Percentiles rank a stretch among this genome's conserved stretches.
These are phyloP conservation scores for Taenaris catops DNA, from an alignment of 2,888 invertebrate genomes.

Conservation along the genomic window DNA sequence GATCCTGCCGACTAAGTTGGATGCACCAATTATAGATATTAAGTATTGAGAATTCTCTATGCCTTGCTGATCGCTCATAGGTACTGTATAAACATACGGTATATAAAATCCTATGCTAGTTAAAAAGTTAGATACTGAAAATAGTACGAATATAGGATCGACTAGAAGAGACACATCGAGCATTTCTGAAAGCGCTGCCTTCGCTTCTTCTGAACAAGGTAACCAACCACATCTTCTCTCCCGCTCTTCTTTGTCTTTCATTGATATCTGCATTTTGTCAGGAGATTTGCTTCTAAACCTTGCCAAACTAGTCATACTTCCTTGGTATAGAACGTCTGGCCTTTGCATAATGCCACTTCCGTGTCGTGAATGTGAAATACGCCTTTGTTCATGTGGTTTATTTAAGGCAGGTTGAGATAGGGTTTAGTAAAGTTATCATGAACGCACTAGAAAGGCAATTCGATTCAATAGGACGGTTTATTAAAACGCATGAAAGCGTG, in stretches of 20 bases:
- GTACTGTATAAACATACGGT: slow-evolving; percentile 92
- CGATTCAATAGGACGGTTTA: too few species aligned
- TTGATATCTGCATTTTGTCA: slow-evolving; percentile 47
- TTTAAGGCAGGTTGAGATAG: slow-evolving; percentile 85
- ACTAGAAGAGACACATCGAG: slow-evolving; percentile 91
- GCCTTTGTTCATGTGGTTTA: slow-evolving; percentile 59
- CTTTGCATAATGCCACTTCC: slow-evolving; percentile 90
- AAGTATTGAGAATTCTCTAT: slow-evolving; percentile 84
- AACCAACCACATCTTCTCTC: slow-evolving; percentile 78
- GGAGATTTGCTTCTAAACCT: slow-evolving; percentile 70
- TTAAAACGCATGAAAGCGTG: too few species aligned
- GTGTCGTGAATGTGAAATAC: slow-evolving; percentile 53
- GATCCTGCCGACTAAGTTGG: slow-evolving; percentile 94
- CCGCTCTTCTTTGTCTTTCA: slow-evolving; percentile 60
- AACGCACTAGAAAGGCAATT: too few species aligned
- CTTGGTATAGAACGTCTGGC: slow-evolving; percentile 94
- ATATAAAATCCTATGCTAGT: slow-evolving; percentile 97
- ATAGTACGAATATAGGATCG: slow-evolving; percentile 93
- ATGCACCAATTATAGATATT: slow-evolving; percentile 90
- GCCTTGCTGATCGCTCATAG: slow-evolving; percentile 83
- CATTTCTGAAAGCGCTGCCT: slow-evolving; percentile 88
- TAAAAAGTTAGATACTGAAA: slow-evolving; percentile 95
- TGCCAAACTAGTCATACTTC: slow-evolving; percentile 82
- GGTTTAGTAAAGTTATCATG: too few species aligned
- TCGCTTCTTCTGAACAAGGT: slow-evolving; percentile 84